phyloP scores from a whole-genome alignment of 2,888 invertebrate species.

The Actias luna region DNA sequence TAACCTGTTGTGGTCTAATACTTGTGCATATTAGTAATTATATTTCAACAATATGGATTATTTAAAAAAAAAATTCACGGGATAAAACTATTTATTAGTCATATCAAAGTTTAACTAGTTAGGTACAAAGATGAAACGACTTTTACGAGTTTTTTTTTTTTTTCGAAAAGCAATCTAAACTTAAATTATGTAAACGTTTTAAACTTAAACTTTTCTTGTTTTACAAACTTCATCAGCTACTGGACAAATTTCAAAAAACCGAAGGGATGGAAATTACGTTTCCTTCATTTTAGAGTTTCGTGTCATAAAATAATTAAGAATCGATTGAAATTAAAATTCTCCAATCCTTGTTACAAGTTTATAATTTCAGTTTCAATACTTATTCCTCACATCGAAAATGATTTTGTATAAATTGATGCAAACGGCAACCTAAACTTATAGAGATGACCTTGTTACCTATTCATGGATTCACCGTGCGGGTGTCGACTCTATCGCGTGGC shows the following conservation, averaged over 20 bases:
- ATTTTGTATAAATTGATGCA: background rate
- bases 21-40: no score
- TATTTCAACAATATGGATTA: background rate
- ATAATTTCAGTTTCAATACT: background rate
- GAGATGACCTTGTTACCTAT: no score
- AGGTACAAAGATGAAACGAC: background rate
- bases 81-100: background rate
- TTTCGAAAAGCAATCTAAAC: conserved; percentile 23
- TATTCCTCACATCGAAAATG: background rate
- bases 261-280: background rate
- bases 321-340: background rate
- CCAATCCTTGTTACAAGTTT: background rate
- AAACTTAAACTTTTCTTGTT: conserved; percentile 14
- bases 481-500: no score
- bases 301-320: background rate
- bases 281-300: background rate
- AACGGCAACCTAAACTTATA: background rate
- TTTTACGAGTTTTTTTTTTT: conserved; percentile 16
- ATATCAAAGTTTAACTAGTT: background rate
- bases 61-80: background rate
- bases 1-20: no score
- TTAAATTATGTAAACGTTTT: conserved; percentile 21
- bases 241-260: conserved; percentile 12
- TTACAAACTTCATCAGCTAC: conserved; percentile 6
- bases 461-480: no score